phyloP scores from a whole-genome alignment of 2,113 vertebrate genomes.

The Pteropus alecto region DNA sequence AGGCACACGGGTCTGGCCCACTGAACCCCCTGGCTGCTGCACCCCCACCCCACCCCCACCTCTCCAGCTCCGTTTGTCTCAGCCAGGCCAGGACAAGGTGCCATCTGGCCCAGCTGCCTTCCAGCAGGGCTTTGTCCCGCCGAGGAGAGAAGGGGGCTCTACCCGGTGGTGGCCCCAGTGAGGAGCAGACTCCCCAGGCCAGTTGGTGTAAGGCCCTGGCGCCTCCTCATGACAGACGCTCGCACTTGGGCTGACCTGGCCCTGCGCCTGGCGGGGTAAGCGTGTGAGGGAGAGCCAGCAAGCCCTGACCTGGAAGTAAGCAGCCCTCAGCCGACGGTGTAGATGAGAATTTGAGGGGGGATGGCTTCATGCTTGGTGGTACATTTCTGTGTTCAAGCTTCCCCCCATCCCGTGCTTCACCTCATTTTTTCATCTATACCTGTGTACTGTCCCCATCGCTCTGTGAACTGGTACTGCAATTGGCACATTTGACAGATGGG shows the following conservation, averaged over 20 bases:
- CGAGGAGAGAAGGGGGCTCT: accelerated
- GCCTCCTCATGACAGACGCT: background rate
- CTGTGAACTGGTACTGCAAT: background rate
- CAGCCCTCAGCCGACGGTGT: accelerated
- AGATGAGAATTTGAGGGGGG: accelerated
- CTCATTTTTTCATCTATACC: accelerated
- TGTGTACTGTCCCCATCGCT: accelerated
- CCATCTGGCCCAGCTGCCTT: conserved; percentile 11
- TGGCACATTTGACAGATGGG: accelerated
- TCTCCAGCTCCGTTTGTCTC: background rate
- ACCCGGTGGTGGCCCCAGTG: accelerated
- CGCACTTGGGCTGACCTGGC: accelerated
- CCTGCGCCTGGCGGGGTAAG: accelerated
- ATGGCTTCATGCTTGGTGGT: background rate
- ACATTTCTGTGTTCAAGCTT: accelerated
- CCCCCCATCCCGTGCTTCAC: background rate
- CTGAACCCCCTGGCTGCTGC: background rate
- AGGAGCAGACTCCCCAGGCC: background rate
- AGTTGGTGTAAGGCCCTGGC: accelerated
- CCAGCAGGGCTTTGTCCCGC: conserved; percentile 13
- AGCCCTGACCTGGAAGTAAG: background rate
- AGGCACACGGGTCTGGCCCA: background rate
- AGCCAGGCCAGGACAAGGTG: background rate
- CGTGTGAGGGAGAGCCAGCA: accelerated
- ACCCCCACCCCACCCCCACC: background rate